Percentiles rank a stretch among this genome's conserved stretches.
Evolutionary conservation across 1,140 invertebrate species (phyloP).

Genomic region (Reticulitermes speratus): DNA sequence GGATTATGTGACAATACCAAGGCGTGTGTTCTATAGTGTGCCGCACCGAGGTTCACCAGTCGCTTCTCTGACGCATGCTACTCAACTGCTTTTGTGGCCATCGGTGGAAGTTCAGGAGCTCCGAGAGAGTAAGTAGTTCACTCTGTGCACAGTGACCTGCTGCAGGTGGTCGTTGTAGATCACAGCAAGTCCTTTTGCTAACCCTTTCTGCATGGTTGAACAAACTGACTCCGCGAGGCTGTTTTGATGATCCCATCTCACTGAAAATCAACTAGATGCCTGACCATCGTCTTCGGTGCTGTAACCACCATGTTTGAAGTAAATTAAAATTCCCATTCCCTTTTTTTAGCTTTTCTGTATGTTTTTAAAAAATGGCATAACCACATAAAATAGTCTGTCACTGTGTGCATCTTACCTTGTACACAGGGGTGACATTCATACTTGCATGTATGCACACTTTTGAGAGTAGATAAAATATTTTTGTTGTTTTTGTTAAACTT

Average conservation of each 20-base stretch:
- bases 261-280: no score
- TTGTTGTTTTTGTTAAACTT: no score
- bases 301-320: no score
- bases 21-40: conserved; percentile 77
- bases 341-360: no score
- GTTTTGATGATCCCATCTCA: background rate
- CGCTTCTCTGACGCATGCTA: conserved; percentile 56
- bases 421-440: no score
- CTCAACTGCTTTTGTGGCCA: conserved; percentile 65
- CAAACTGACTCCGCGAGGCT: background rate
- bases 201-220: background rate
- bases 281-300: no score
- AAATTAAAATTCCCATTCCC: no score
- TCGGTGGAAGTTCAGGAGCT: conserved; percentile 80
- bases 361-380: no score
- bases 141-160: background rate
- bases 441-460: no score
- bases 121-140: conserved; percentile 57
- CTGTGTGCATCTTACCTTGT: no score
- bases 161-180: background rate
- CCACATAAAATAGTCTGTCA: no score
- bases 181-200: background rate
- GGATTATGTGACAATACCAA: conserved; percentile 63
- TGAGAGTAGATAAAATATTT: no score
- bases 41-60: conserved; percentile 73